These are phyloP conservation scores for Plagodis pulveraria DNA, from an alignment of 2,888 invertebrate genomes.

Conservation along the genomic window DNA sequence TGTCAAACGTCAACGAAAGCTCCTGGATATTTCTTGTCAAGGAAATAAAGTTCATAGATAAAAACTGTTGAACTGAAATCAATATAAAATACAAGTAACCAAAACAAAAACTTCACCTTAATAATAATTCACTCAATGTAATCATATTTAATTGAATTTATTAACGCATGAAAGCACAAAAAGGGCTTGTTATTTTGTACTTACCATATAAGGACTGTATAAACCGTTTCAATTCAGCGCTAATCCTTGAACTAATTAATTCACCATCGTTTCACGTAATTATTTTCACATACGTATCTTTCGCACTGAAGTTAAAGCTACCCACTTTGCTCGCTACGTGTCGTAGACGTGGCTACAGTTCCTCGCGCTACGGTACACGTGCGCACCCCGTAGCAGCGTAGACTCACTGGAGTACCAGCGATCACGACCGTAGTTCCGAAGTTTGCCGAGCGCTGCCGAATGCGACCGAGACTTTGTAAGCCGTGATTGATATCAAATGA, in stretches of 20 bases:
- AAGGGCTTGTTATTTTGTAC: slow-evolving; percentile 40
- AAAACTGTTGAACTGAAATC: not conserved
- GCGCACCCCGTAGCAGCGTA: slow-evolving; percentile 66
- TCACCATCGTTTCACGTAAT: slow-evolving; percentile 59
- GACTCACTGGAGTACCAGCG: slow-evolving; percentile 68
- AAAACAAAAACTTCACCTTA: slow-evolving; percentile 25
- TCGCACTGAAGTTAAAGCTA: slow-evolving; percentile 52
- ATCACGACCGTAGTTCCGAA: slow-evolving; percentile 64
- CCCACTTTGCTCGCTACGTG: slow-evolving; percentile 50
- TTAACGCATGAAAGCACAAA: slow-evolving; percentile 25
- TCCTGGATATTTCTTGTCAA: slow-evolving; percentile 47
- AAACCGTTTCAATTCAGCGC: slow-evolving; percentile 43
- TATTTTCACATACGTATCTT: slow-evolving; percentile 44
- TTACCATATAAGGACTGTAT: slow-evolving; percentile 67
- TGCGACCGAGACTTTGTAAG: slow-evolving; percentile 68
- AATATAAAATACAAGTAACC: slow-evolving; percentile 17
- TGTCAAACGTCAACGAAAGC: slow-evolving; percentile 53
- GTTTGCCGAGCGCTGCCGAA: slow-evolving; percentile 65
- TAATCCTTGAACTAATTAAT: slow-evolving; percentile 53
- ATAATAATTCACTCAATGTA: no score
- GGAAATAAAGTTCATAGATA: slow-evolving; percentile 37
- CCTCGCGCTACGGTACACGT: slow-evolving; percentile 66
- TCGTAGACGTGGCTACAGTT: slow-evolving; percentile 56
- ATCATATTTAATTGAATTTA: slow-evolving; percentile 32
- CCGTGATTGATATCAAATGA: slow-evolving; percentile 84